Evolutionary conservation across 1,140 invertebrate species (phyloP).

Genomic region (Bathynomus jamesi): DNA sequence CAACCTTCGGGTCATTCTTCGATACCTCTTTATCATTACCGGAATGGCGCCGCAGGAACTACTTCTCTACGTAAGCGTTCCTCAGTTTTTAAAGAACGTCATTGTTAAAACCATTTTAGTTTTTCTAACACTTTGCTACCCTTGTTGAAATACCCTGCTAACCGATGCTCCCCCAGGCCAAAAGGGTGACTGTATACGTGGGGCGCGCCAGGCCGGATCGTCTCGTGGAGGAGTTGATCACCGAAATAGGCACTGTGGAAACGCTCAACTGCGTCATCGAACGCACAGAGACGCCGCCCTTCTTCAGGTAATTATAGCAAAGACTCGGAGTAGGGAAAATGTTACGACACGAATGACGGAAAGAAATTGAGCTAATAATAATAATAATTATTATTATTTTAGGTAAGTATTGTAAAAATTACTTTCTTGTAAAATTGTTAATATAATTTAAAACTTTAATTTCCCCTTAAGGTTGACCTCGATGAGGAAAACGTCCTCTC

Average conservation of each 20-base stretch:
- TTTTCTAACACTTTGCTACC: too few species aligned
- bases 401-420: too few species aligned
- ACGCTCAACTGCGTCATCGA: conserved; percentile 91
- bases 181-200: conserved; percentile 86
- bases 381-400: too few species aligned
- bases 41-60: conserved; percentile 90
- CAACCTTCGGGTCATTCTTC: conserved; percentile 92
- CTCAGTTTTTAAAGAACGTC: conserved; percentile 12
- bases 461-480: conserved; percentile 26
- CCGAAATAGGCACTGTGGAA: conserved; percentile 91
- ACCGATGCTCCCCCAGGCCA: too few species aligned
- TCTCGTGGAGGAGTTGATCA: conserved; percentile 92
- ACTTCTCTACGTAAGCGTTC: conserved; percentile 67
- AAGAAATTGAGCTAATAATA: too few species aligned
- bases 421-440: too few species aligned
- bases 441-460: too few species aligned
- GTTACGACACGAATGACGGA: too few species aligned
- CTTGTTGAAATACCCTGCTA: too few species aligned
- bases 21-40: conserved; percentile 94
- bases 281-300: conserved; percentile 92
- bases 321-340: too few species aligned
- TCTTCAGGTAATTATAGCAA: conserved; percentile 79
- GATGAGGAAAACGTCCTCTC: conserved; percentile 78
- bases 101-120: too few species aligned
- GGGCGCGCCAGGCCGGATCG: conserved; percentile 80